Base-by-base conservation (phyloP, 1,140 invertebrate species). In the Aricia agestis region DNA sequence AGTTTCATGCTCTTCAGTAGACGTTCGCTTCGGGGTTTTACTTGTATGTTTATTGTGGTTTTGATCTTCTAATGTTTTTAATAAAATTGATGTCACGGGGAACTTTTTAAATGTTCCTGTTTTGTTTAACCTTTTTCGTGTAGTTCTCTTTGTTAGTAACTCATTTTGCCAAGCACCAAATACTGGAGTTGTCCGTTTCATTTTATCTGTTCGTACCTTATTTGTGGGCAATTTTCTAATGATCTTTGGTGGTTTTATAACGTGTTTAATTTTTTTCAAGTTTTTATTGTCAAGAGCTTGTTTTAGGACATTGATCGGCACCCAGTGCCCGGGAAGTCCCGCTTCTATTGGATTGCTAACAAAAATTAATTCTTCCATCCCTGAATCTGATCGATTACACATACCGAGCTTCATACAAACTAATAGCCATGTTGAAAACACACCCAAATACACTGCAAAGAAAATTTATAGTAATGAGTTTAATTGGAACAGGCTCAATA, bases 291-390 rank as follows among this genome's bases (percentile, higher is more conserved):
- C 79, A 66, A 84, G 80, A 42, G 82, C 78, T 36, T 72, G 70
- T 69, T 84, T 85, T 31, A 86, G 59, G 57, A 84, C 73, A 57
- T 75, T 82, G n/a, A 84, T 13, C 31, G 84, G 84, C 31, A 86
- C 45, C 82, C 82, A 86, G 63, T 86, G 84, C 18, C 84, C 73
- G 5, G 84, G 82, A 31, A 84, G 70, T 18, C 76, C 78, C 7
- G 84, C 77, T 71, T 86, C 82, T 67, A 86, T 82, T 10, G 83
- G 83, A 78, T 85, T 85, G 67, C 79, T 74, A 11, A 84, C 75
- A 68, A 75, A 85, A 15, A 78, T 70, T 31, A 85, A 61, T 19
- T 76, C 71, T 41, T 83, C 78, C 32, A 72, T 71, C 31, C 41
- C 71, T 9, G 68, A 67, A 17, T 80, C 42, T 63, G 72, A 69